These are phyloP conservation scores for Crypturellus tataupa DNA, from an alignment of 2,797 vertebrate genomes.

Conservation along the genomic window DNA sequence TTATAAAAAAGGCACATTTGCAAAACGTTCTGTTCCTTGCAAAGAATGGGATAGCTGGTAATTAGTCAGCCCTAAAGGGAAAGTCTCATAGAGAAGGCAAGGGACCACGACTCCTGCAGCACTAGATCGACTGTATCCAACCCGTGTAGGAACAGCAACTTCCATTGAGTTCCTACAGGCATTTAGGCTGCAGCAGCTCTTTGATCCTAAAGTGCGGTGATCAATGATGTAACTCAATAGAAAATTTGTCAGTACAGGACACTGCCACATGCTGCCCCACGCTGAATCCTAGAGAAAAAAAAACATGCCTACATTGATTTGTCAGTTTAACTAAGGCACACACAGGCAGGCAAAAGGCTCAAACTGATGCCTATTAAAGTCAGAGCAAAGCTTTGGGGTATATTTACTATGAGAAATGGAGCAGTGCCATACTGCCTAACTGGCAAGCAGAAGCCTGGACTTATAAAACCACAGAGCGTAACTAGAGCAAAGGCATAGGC, in stretches of 20 bases:
- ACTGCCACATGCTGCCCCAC: background rate
- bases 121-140: background rate
- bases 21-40: slow-evolving; percentile 9
- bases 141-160: background rate
- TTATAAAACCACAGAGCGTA: background rate
- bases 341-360: background rate
- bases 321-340: background rate
- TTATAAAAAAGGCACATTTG: background rate
- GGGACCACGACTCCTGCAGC: background rate
- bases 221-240: background rate
- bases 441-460: background rate
- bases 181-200: background rate
- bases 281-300: background rate
- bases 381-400: background rate
- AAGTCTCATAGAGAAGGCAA: background rate
- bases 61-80: background rate
- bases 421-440: rapidly evolving
- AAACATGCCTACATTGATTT: rapidly evolving
- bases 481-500: background rate
- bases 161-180: background rate
- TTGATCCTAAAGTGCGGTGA: background rate
- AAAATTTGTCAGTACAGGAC: background rate
- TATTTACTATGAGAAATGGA: background rate
- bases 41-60: background rate
- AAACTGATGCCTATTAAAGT: background rate